phyloP scores from a whole-genome alignment of 2,888 invertebrate genomes.

The Trilocha varians region DNA sequence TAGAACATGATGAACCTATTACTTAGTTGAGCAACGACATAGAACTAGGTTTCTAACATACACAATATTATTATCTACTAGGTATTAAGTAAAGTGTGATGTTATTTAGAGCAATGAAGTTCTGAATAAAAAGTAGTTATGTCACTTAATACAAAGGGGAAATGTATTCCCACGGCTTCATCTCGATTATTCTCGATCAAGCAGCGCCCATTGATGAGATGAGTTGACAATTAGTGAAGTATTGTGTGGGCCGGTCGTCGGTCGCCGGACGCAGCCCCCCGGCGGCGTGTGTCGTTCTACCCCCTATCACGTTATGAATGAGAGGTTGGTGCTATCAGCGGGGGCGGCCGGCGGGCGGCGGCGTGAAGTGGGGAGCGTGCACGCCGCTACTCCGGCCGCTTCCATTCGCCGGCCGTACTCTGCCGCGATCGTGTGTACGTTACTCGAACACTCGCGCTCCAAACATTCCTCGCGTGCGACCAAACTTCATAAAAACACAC shows the following conservation, averaged over 20 bases:
- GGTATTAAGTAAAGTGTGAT: background rate
- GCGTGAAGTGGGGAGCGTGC: constrained; percentile 22
- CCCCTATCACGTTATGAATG: constrained; percentile 64
- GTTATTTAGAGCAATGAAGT: background rate
- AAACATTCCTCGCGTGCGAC: constrained; percentile 55
- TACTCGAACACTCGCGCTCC: constrained; percentile 18
- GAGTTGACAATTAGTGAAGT: constrained; percentile 35
- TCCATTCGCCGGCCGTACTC: constrained; percentile 55
- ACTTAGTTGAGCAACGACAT: no score
- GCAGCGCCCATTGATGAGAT: constrained; percentile 24
- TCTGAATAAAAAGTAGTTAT: background rate
- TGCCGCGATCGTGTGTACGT: constrained; percentile 34
- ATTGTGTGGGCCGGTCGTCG: constrained; percentile 22
- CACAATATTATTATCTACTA: no score
- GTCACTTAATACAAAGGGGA: constrained; percentile 3
- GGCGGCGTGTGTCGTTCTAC: constrained; percentile 33
- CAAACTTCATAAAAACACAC: constrained; percentile 53
- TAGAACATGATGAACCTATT: no score
- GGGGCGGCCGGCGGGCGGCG: no score
- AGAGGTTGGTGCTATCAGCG: constrained; percentile 28
- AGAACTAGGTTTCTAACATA: no score
- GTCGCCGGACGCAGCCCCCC: constrained; percentile 34
- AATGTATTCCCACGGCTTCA: constrained; percentile 32
- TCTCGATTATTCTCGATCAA: constrained; percentile 17
- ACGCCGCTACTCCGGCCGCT: constrained; percentile 22